These are phyloP conservation scores for Leptarthrus brevirostris DNA, from an alignment of 2,888 invertebrate genomes.

Conservation along the genomic window DNA sequence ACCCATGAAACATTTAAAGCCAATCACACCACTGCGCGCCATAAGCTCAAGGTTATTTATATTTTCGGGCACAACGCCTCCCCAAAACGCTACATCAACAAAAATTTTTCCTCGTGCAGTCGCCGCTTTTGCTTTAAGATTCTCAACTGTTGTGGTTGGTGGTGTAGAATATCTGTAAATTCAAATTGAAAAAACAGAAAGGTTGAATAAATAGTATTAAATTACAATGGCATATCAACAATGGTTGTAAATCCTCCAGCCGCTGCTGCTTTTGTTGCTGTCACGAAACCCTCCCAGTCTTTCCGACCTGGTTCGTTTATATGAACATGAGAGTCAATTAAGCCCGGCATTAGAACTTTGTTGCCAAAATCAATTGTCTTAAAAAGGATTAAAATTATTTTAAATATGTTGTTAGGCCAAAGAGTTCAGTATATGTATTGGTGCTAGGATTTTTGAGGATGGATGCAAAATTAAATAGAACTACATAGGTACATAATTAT, in stretches of 20 bases:
- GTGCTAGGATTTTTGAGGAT: too few species aligned
- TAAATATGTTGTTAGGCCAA: conserved; percentile 1
- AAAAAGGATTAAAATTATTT: too few species aligned
- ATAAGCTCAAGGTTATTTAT: conserved; percentile 71
- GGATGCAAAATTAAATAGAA: too few species aligned
- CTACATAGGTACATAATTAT: too few species aligned
- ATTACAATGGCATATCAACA: conserved; percentile 77
- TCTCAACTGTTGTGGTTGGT: conserved; percentile 74
- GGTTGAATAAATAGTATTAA: conserved; percentile 12
- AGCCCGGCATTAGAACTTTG: conserved; percentile 74
- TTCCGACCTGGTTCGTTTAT: conserved; percentile 79
- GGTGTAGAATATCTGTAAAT: conserved; percentile 75
- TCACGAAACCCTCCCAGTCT: conserved; percentile 78
- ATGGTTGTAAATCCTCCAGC: conserved; percentile 80
- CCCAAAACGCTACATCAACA: conserved; percentile 82
- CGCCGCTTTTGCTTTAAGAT: conserved; percentile 72
- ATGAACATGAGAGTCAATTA: conserved; percentile 79
- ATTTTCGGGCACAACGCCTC: conserved; percentile 79
- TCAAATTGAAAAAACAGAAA: background rate
- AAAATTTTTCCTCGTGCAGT: conserved; percentile 72
- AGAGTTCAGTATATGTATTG: background rate
- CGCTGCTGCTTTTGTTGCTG: conserved; percentile 79
- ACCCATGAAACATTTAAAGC: conserved; percentile 79
- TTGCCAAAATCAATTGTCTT: conserved; percentile 69
- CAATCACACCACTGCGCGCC: conserved; percentile 76